Base-by-base conservation (phyloP, 2,797 vertebrate species). In the Atherinosoma microstoma region DNA sequence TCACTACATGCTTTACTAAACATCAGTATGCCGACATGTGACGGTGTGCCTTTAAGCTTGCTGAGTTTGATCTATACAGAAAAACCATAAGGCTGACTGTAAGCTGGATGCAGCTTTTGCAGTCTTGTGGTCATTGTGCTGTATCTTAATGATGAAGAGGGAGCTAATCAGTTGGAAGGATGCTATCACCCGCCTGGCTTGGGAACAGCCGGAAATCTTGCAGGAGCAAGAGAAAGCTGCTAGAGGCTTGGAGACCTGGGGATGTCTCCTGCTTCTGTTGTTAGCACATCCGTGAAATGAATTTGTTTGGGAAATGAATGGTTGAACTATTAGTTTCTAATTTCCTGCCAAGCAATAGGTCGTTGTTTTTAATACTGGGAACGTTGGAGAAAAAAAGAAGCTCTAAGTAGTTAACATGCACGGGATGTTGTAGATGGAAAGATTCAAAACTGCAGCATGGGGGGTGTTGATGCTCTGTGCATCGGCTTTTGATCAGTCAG, bases 401-500 rank as follows among this genome's bases (percentile, higher is more conserved):
- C 34, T 60, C 20, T 15, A 34, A 12, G n/a, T 29, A 58, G 49
- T 73, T 78, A 70, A 60, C 60, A 53, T 71, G 24, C n/a, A 68
- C n/a, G 5, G 64, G 45, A 16, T 67, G 64, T 34, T 30, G 29
- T 40, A 3, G 32, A 47, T 34, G 49, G 24, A 20, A 58, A 56
- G 47, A 22, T 57, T 65, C 58, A 35, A 61, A 60, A 70, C 38
- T 34, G 53, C 35, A 32, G 47, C 53, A 47, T 54, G 9, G 38
- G 35, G 45, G 32, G 22, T 64, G 68, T 56, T 70, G 57, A 84
- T 84, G 36, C 65, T 42, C 57, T 67, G 38, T 58, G 64, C 64
- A 60, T 66, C 38, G 53, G 53, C 64, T 54, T 80, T 68, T 75
- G 63, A 82, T 85, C 65, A 62, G 15, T n/a, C 45, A 79, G 47